A percentile compares a stretch with the other conserved stretches of the same genome.
phyloP scores from a whole-genome alignment of 2,888 invertebrate species.

The Sminthurinus aureus region DNA sequence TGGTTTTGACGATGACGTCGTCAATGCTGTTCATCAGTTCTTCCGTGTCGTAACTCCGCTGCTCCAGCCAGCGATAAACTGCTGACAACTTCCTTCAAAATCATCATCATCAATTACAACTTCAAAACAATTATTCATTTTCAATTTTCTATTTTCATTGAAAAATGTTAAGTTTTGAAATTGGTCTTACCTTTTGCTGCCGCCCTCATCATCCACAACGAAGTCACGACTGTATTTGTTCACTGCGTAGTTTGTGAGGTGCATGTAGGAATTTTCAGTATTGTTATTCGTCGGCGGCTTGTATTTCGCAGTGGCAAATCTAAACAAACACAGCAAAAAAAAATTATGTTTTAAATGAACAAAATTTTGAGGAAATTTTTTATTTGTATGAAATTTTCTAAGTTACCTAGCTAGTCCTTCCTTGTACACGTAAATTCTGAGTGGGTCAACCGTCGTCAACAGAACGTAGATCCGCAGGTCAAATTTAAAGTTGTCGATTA shows the following conservation, averaged over 20 bases:
- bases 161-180: no score
- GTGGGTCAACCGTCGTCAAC: slow-evolving; percentile 88
- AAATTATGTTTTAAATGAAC: no score
- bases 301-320: slow-evolving; percentile 91
- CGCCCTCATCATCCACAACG: slow-evolving; percentile 67
- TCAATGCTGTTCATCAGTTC: slow-evolving; percentile 84
- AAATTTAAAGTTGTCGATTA: slow-evolving; percentile 92
- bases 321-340: no score
- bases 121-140: no score
- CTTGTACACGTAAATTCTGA: slow-evolving; percentile 88
- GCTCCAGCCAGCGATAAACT: slow-evolving; percentile 76
- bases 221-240: slow-evolving; percentile 82
- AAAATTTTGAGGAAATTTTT: no score
- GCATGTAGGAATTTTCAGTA: slow-evolving; percentile 88
- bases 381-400: no score
- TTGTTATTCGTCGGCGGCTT: slow-evolving; percentile 83
- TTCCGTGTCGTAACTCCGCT: slow-evolving; percentile 76
- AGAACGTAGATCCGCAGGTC: slow-evolving; percentile 88
- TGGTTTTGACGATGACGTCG: slow-evolving; percentile 89
- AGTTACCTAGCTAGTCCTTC: slow-evolving; percentile 87
- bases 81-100: slow-evolving; percentile 60
- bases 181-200: no score
- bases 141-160: no score
- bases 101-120: no score
- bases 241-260: slow-evolving; percentile 91